Base-by-base conservation (phyloP, 2,797 vertebrate genomes). In the Danionella dracula region DNA sequence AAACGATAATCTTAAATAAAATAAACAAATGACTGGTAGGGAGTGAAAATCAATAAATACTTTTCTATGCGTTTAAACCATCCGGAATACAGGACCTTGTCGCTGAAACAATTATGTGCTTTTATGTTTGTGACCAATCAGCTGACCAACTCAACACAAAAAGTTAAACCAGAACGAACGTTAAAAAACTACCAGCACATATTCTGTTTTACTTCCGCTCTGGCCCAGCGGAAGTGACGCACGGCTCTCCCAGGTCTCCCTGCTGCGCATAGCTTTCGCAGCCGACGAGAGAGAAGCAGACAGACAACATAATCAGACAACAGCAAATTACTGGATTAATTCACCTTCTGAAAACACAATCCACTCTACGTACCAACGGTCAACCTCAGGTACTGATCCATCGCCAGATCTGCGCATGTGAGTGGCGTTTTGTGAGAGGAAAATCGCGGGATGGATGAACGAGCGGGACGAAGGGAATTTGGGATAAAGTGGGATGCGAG, bases 161-260 rank as follows among this genome's bases (percentile, higher is more conserved):
- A n/a, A n/a, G n/a, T n/a, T n/a, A n/a, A n/a, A n/a, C n/a, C n/a
- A n/a, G n/a, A n/a, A n/a, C n/a, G n/a, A n/a, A n/a, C n/a, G n/a
- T n/a, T n/a, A n/a, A n/a, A n/a, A n/a, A n/a, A n/a, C n/a, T 3
- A 27, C 23, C 3, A 27, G n/a, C n/a, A 27, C 23, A 27, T 27
- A 3, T 27, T 27, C 23, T 6, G 23, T 27, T 27, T 27, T 6
- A 27, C 23, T 15, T 58, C 61, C n/a, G 35, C 29, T 29, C 32
- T 42, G 8, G 7, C 4, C 4, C 10, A n/a, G 6, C 66, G 74
- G 74, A 76, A 49, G 62, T 76, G 74, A 76, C 74, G 74, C 66
- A 70, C 40, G 16, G 23, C 9, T 4, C 16, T 4, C 4, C 15
- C 4, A 23, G 15, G n/a, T 4, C 11, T 66, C 37, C 37, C 15